Conservation (phyloP, 2,113 vertebrate species). For the Dipodomys ordii region DNA sequence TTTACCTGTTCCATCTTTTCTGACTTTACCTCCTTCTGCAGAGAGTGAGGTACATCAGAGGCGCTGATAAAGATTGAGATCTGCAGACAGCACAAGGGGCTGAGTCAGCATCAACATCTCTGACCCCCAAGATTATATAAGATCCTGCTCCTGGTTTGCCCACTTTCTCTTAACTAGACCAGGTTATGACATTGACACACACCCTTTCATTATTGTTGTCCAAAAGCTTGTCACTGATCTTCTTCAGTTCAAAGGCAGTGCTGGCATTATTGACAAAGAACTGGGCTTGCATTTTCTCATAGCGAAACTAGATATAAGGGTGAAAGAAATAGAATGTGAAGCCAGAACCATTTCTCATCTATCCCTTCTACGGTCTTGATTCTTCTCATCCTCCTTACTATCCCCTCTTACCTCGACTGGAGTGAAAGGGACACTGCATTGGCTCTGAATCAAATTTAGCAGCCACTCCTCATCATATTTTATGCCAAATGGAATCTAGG, state of each 20-base stretch:
- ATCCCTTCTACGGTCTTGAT: neutral
- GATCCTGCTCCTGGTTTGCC: neutral
- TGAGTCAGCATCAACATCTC: neutral
- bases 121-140: neutral
- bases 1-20: conserved; percentile 76
- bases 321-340: conserved; percentile 75
- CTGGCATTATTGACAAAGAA: conserved; percentile 89
- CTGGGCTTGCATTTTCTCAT: conserved; percentile 83
- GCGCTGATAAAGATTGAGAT: conserved; percentile 67
- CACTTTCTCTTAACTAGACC: neutral
- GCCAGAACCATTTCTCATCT: conserved; percentile 49
- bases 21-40: conserved; percentile 61
- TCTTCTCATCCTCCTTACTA: neutral
- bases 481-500: conserved; percentile 88
- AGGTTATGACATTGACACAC: neutral
- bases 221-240: conserved; percentile 87
- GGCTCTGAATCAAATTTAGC: conserved; percentile 86
- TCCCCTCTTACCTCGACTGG: conserved; percentile 88
- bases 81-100: conserved; percentile 52
- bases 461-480: conserved; percentile 92
- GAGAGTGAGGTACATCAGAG: conserved; percentile 5
- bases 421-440: conserved; percentile 86
- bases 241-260: conserved; percentile 86
- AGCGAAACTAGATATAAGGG: conserved; percentile 87
- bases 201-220: conserved; percentile 87